A percentile compares a stretch with the other conserved stretches of the same genome.
Conservation (phyloP, 2,113 vertebrate species). For the Colinus virginianus region DNA sequence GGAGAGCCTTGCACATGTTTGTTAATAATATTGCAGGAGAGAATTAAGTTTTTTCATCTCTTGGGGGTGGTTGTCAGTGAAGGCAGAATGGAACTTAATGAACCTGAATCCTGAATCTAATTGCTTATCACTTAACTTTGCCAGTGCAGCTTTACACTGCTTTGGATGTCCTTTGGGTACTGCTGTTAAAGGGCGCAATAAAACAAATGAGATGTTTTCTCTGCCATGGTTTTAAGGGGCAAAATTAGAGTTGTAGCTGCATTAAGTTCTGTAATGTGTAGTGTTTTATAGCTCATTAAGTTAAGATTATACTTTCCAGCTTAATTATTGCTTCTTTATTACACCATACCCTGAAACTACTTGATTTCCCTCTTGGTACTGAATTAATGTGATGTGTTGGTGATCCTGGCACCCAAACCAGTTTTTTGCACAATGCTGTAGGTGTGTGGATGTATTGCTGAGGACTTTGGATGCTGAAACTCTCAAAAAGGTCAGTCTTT, state of each 20-base stretch:
- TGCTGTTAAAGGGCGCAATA: conserved; percentile 1
- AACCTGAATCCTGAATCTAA: neutral
- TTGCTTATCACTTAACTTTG: neutral
- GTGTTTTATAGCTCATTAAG: neutral
- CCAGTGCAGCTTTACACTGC: neutral
- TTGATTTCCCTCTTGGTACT: neutral
- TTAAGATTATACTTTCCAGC: neutral
- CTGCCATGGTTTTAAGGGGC: neutral
- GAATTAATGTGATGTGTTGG: neutral
- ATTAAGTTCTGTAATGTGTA: neutral
- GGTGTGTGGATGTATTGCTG: neutral
- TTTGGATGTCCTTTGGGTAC: neutral
- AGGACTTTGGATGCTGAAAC: neutral
- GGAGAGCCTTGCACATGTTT: neutral
- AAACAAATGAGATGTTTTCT: conserved; percentile 28
- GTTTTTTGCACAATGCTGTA: neutral
- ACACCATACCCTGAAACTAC: neutral
- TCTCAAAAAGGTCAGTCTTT: neutral
- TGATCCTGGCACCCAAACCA: neutral
- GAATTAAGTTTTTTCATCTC: neutral
- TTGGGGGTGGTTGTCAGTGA: neutral
- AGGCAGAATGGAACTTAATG: neutral
- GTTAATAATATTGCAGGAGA: neutral
- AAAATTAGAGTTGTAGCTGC: conserved; percentile 16
- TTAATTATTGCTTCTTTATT: neutral